phyloP scores from a whole-genome alignment of 2,113 vertebrate genomes.

The Bucco capensis region DNA sequence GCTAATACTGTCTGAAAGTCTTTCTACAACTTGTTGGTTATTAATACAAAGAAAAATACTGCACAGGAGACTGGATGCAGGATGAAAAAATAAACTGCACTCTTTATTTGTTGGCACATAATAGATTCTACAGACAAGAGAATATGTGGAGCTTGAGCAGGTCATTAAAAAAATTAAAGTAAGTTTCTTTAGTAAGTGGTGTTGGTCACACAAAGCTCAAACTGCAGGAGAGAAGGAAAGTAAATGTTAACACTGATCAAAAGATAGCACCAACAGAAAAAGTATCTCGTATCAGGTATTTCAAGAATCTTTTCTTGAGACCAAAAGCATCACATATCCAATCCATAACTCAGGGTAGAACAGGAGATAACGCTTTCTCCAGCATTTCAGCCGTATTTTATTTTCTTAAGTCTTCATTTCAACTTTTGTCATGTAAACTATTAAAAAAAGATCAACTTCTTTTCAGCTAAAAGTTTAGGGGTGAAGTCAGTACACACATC shows the following conservation, averaged over 20 bases:
- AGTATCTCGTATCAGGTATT: neutral
- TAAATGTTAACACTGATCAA: neutral
- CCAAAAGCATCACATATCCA: neutral
- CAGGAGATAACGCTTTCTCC: neutral
- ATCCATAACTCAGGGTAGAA: neutral
- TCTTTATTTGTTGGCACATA: neutral
- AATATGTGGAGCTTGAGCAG: neutral
- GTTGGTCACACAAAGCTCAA: neutral
- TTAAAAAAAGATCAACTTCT: neutral
- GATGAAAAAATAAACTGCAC: neutral
- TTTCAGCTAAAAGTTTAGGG: neutral
- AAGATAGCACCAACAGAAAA: neutral
- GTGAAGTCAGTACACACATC: neutral
- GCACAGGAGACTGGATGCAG: neutral
- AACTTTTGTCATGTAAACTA: neutral
- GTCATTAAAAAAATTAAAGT: neutral
- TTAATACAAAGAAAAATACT: neutral
- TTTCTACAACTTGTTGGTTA: neutral
- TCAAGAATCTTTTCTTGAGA: neutral
- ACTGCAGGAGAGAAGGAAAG: rapidly evolving
- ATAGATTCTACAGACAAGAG: neutral
- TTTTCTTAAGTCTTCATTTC: neutral
- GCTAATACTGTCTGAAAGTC: neutral
- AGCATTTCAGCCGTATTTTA: too few species aligned
- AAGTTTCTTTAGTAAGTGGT: neutral